A percentile compares a stretch with the other conserved stretches of the same genome.
Evolutionary conservation across 2,113 vertebrate genomes (phyloP).

Genomic region (Oceanites oceanicus): DNA sequence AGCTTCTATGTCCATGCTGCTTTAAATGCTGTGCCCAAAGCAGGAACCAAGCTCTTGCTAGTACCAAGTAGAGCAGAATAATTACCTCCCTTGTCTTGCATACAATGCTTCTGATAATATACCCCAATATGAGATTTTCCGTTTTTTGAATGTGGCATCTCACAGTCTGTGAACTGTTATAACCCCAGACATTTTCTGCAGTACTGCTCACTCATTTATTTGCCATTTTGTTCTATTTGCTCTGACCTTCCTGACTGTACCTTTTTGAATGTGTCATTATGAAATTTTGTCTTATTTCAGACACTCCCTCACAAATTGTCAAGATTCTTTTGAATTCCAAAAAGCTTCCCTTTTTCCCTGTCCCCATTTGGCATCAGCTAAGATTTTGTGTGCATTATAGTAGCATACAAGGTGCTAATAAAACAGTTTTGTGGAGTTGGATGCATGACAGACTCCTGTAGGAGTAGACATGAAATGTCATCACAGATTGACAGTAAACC

Average conservation of each 20-base stretch:
- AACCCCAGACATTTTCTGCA: constrained; percentile 19
- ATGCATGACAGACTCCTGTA: neutral
- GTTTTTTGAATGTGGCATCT: neutral
- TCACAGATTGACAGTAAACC: neutral
- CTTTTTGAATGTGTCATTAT: neutral
- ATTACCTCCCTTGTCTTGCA: constrained; percentile 18
- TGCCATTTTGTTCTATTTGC: neutral
- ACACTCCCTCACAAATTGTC: neutral
- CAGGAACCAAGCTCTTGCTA: neutral
- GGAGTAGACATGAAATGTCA: neutral
- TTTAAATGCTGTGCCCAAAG: neutral
- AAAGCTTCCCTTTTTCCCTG: neutral
- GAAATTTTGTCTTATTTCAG: neutral
- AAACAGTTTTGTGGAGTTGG: neutral
- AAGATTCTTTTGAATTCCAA: neutral
- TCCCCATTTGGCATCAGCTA: neutral
- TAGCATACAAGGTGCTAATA: neutral
- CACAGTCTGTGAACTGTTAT: neutral
- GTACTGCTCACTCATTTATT: neutral
- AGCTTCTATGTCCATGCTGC: neutral
- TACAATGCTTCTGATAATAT: neutral
- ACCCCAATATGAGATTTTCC: neutral
- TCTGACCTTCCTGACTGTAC: neutral
- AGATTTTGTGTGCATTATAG: neutral
- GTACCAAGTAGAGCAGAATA: constrained; percentile 62